Evolutionary conservation across 2,888 invertebrate genomes (phyloP).

Genomic region (Acrobasis repandana): DNA sequence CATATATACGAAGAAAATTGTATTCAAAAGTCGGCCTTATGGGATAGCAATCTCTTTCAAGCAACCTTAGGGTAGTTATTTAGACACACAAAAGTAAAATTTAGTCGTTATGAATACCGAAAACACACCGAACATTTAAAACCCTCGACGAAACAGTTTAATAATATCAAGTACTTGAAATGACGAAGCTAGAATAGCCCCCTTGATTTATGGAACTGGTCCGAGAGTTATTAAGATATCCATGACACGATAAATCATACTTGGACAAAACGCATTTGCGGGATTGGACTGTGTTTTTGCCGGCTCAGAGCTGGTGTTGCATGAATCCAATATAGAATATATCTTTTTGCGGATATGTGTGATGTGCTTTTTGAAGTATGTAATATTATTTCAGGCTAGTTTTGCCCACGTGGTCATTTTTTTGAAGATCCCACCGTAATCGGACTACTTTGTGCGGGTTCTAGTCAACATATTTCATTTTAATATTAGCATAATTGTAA

Average conservation of each 20-base stretch:
- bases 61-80: no score
- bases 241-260: constrained; percentile 55
- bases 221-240: constrained; percentile 61
- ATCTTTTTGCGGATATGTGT: neutral
- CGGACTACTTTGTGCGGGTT: no score
- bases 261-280: constrained; percentile 51
- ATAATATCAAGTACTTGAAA: constrained; percentile 12
- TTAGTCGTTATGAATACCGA: neutral
- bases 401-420: no score
- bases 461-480: no score
- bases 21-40: no score
- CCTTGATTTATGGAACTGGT: constrained; percentile 23
- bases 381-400: no score
- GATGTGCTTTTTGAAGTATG: no score
- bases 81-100: no score
- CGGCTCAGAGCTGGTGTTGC: constrained; percentile 18
- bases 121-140: neutral
- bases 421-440: no score
- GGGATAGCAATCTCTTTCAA: no score
- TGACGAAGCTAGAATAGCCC: constrained; percentile 18
- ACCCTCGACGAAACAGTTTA: neutral
- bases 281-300: constrained; percentile 46
- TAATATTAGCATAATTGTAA: no score
- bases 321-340: neutral
- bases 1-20: no score